These are phyloP conservation scores for Solenopsis fugax DNA, from an alignment of 1,140 invertebrate species.

Conservation along the genomic window DNA sequence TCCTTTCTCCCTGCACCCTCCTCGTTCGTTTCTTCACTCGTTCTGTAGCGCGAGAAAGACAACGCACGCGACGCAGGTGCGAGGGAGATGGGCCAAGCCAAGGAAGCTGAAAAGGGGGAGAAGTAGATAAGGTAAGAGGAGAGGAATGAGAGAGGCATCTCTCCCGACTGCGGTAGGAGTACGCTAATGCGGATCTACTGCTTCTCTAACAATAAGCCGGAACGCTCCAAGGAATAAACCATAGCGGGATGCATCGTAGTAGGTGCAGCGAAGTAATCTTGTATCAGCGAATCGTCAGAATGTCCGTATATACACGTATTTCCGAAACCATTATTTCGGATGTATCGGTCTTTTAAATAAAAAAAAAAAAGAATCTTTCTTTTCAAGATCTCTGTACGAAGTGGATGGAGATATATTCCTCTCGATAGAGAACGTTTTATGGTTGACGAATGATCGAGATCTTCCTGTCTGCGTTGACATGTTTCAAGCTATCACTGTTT, in stretches of 20 bases:
- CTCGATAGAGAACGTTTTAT: not conserved
- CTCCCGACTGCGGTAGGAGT: slow-evolving; percentile 71
- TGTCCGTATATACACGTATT: slow-evolving; percentile 3
- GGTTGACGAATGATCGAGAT: slow-evolving; percentile 29
- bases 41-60: slow-evolving; percentile 16
- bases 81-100: not conserved
- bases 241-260: slow-evolving; percentile 59
- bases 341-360: not conserved
- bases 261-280: slow-evolving; percentile 41
- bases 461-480: not conserved
- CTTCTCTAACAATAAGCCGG: slow-evolving; percentile 77
- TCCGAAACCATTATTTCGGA: not conserved
- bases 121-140: slow-evolving; percentile 56
- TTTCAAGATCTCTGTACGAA: not conserved
- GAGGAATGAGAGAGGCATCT: slow-evolving; percentile 43
- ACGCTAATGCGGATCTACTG: slow-evolving; percentile 78
- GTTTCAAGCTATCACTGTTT: slow-evolving; percentile 14
- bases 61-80: not conserved
- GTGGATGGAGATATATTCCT: slow-evolving; percentile 18
- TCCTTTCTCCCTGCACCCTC: slow-evolving; percentile 40
- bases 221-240: slow-evolving; percentile 74
- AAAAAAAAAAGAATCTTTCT: not conserved
- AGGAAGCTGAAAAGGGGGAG: slow-evolving; percentile 17
- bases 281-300: slow-evolving; percentile 23
- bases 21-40: slow-evolving; percentile 55